These are phyloP conservation scores for Lamprologus speciosus DNA, from an alignment of 2,113 vertebrate genomes.

Conservation along the genomic window DNA sequence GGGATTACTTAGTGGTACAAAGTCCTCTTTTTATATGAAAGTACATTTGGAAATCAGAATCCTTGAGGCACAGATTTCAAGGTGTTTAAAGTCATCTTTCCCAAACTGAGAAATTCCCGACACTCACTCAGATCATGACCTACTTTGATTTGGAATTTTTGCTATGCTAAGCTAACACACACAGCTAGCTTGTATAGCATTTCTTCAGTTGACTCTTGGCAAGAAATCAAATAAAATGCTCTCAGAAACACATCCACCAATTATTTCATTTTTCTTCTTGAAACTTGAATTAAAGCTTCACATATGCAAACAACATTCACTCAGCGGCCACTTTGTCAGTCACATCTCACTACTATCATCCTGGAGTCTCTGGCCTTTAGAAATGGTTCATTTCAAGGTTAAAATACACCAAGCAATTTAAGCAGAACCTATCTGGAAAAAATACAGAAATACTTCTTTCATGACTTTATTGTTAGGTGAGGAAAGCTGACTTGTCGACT, in stretches of 20 bases:
- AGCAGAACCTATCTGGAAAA: neutral
- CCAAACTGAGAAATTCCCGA: neutral
- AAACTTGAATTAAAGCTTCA: neutral
- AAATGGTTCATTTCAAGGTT: neutral
- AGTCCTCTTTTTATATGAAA: neutral
- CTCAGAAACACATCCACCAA: neutral
- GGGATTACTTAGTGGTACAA: neutral
- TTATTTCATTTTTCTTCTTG: neutral
- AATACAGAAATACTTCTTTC: neutral
- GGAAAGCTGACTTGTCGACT: neutral
- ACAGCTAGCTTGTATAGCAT: neutral
- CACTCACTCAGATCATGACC: neutral
- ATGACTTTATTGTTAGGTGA: neutral
- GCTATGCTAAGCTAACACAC: neutral
- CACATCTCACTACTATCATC: neutral
- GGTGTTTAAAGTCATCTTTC: neutral
- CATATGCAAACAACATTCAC: neutral
- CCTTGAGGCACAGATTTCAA: neutral
- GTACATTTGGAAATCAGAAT: neutral
- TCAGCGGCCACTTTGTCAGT: neutral
- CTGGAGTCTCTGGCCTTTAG: neutral
- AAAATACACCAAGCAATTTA: neutral
- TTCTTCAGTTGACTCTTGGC: neutral
- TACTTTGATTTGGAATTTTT: neutral
- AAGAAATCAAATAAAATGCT: neutral